A percentile compares a stretch with the other conserved stretches of the same genome.
Conservation (phyloP, 2,888 invertebrate species). For the Melinopterus prodromus region DNA sequence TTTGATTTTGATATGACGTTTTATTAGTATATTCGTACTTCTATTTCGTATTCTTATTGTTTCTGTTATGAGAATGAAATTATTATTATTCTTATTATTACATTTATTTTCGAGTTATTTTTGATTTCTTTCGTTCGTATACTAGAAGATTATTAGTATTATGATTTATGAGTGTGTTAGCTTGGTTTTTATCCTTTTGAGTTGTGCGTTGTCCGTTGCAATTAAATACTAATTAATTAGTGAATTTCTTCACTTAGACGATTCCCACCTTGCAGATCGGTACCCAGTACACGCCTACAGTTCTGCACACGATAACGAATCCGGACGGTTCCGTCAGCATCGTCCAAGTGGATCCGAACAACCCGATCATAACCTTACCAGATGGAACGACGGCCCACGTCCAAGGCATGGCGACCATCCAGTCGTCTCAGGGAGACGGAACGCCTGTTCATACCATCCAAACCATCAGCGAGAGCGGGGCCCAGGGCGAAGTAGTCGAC, state of each 20-base stretch:
- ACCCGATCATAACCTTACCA: constrained; percentile 93
- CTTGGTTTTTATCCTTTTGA: constrained; percentile 57
- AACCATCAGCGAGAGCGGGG: constrained; percentile 78
- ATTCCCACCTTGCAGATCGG: constrained; percentile 58
- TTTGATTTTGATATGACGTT: background rate
- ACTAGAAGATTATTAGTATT: constrained; percentile 18
- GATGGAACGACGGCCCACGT: constrained; percentile 97
- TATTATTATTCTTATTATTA: background rate
- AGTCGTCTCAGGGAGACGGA: constrained; percentile 69
- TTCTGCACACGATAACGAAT: constrained; percentile 95
- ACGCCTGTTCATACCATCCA: constrained; percentile 72
- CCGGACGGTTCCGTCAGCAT: constrained; percentile 96
- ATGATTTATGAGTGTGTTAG: constrained; percentile 52
- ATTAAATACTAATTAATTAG: constrained; percentile 18
- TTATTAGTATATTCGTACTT: too few relatives aligned
- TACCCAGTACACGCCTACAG: constrained; percentile 85
- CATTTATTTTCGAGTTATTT: background rate
- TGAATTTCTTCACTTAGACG: constrained; percentile 25
- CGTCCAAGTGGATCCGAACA: constrained; percentile 93
- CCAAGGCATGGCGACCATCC: constrained; percentile 79
- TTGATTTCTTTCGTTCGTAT: background rate
- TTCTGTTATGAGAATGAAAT: background rate
- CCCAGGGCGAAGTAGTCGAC: constrained; percentile 85
- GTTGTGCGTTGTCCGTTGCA: constrained; percentile 31
- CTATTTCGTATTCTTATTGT: background rate